Percentiles rank a stretch among this genome's conserved stretches.
phyloP scores from a whole-genome alignment of 1,140 invertebrate genomes.

The Ephestia elutella region DNA sequence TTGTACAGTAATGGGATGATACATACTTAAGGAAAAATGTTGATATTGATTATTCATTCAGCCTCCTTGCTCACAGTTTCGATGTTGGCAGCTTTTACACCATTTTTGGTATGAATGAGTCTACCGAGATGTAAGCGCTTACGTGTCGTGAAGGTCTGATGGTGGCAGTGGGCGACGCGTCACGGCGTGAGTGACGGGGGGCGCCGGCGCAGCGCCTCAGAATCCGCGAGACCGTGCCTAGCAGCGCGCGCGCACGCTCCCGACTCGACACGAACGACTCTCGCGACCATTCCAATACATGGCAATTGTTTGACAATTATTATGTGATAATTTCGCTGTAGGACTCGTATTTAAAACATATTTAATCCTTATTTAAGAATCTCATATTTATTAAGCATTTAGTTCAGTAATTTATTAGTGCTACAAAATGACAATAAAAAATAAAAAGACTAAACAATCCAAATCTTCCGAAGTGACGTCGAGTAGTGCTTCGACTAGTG shows the following conservation, averaged over 20 bases:
- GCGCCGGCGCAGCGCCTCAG: slow-evolving; percentile 34
- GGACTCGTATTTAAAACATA: slow-evolving; percentile 32
- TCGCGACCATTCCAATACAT: slow-evolving; percentile 56
- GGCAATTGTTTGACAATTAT: slow-evolving; percentile 57
- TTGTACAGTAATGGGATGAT: no score
- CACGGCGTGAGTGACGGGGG: slow-evolving; percentile 43
- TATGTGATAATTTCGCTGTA: slow-evolving; percentile 48
- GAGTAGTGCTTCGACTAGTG: slow-evolving; percentile 61
- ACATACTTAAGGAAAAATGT: no score
- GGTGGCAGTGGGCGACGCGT: slow-evolving; percentile 33
- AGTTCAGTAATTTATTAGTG: slow-evolving; percentile 38
- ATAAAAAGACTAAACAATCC: slow-evolving; percentile 72
- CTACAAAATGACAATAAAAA: slow-evolving; percentile 72
- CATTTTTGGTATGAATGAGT: slow-evolving; percentile 67
- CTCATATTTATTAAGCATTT: slow-evolving; percentile 33
- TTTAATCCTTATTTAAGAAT: slow-evolving; percentile 63
- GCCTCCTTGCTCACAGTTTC: not conserved
- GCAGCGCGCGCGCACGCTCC: slow-evolving; percentile 54
- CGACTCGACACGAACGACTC: slow-evolving; percentile 70
- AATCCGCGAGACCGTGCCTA: slow-evolving; percentile 62
- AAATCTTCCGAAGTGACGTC: slow-evolving; percentile 58
- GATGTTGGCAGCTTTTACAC: slow-evolving; percentile 38
- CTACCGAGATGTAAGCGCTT: slow-evolving; percentile 64
- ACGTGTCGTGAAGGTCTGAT: slow-evolving; percentile 67
- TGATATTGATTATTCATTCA: not conserved